Percentiles rank a stretch among this genome's conserved stretches.
Evolutionary conservation across 2,888 invertebrate species (phyloP).

Genomic region (Philopedon plagiatum): DNA sequence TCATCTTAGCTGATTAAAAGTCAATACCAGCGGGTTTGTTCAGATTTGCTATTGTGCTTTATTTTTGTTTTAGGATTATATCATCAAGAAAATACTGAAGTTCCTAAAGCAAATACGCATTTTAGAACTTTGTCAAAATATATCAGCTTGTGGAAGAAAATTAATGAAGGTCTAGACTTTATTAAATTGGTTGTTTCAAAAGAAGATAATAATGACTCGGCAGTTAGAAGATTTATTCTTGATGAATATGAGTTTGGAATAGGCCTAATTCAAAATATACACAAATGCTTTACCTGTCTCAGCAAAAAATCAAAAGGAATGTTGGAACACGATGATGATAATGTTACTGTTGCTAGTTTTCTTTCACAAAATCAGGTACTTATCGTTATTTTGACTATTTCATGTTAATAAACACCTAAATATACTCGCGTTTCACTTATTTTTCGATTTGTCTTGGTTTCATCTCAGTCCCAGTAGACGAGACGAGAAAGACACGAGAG

Average conservation of each 20-base stretch:
- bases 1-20: too few species aligned
- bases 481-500: too few species aligned
- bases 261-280: conserved; percentile 75
- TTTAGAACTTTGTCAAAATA: conserved; percentile 78
- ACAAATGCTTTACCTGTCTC: conserved; percentile 73
- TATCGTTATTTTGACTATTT: neutral
- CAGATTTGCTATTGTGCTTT: too few species aligned
- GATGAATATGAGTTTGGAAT: conserved; percentile 76
- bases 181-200: conserved; percentile 56
- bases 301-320: conserved; percentile 75
- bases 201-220: conserved; percentile 58
- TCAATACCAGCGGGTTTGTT: too few species aligned
- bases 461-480: too few species aligned
- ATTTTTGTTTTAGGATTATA: conserved; percentile 35
- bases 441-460: too few species aligned
- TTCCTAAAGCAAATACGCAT: conserved; percentile 9
- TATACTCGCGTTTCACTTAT: too few species aligned
- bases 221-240: conserved; percentile 74
- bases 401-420: neutral
- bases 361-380: conserved; percentile 29
- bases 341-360: conserved; percentile 61
- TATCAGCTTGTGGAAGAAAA: conserved; percentile 87
- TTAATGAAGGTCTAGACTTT: conserved; percentile 73
- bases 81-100: conserved; percentile 15
- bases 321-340: conserved; percentile 67